Conservation (phyloP, 2,797 vertebrate genomes). For the Platyrinchus mystaceus region DNA sequence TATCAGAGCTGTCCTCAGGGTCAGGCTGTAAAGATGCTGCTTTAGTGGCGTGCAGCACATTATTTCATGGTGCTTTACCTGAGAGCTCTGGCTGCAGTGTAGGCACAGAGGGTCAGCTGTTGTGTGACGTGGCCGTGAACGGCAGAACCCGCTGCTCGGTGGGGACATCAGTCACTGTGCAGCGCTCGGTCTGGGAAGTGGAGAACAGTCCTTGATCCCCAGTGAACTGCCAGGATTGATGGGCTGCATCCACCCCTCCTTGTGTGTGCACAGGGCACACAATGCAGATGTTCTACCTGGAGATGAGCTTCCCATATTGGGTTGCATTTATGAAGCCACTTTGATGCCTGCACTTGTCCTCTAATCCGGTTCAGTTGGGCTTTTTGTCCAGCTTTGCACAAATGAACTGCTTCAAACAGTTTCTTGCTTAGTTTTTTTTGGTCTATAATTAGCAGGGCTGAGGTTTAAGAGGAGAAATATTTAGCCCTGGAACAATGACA, state of each 20-base stretch:
- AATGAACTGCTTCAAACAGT: not conserved
- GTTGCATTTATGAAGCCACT: not conserved
- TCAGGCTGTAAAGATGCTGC: not conserved
- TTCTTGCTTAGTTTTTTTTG: not conserved
- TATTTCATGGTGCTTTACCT: not conserved
- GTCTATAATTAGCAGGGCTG: not conserved
- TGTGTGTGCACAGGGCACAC: not conserved
- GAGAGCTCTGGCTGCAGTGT: not conserved
- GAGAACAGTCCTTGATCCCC: slow-evolving; percentile 21
- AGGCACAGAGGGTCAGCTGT: not conserved
- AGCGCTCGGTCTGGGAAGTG: not conserved
- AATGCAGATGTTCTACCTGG: rapidly evolving
- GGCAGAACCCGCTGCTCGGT: not conserved
- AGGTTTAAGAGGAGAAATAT: slow-evolving; percentile 12
- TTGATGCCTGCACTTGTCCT: not conserved
- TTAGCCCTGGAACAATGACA: slow-evolving; percentile 21
- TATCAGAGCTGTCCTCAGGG: not conserved
- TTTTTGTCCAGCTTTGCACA: not conserved
- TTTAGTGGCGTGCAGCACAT: not conserved
- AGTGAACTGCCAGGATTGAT: not conserved
- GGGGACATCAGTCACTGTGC: not conserved
- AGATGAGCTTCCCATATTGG: not conserved
- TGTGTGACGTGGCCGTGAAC: not conserved
- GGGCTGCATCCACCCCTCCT: not conserved
- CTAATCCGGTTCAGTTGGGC: not conserved